These are phyloP conservation scores for Chaetogeoica ovagalla DNA, from an alignment of 2,888 invertebrate genomes.

Conservation along the genomic window DNA sequence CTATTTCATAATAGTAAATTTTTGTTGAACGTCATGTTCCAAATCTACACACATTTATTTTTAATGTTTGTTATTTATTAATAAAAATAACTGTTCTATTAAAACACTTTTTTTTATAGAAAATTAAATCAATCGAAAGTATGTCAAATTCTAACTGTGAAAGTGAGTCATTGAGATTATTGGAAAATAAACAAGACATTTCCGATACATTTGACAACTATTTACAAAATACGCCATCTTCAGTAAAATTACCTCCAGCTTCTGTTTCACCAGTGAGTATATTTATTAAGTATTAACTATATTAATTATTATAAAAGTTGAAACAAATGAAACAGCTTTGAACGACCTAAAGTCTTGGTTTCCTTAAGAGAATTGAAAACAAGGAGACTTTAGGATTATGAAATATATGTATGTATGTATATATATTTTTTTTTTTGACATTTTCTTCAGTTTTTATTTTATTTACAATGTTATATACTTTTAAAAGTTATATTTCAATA, in stretches of 20 bases:
- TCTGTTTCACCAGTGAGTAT: conserved; percentile 30
- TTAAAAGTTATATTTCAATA: not conserved
- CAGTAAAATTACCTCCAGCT: conserved; percentile 18
- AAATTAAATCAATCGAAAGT: conserved; percentile 32
- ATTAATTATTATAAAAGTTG: not conserved
- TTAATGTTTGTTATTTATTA: too few relatives aligned
- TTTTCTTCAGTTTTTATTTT: too few relatives aligned
- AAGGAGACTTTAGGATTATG: too few relatives aligned
- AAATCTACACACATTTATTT: too few relatives aligned
- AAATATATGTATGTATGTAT: too few relatives aligned
- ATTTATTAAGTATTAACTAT: not conserved
- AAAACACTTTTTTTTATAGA: not conserved
- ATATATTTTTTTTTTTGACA: too few relatives aligned
- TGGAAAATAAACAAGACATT: conserved; percentile 30
- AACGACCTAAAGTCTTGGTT: too few relatives aligned
- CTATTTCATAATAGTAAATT: too few relatives aligned
- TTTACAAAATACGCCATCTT: conserved; percentile 30
- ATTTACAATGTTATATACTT: not conserved
- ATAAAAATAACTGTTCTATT: too few relatives aligned
- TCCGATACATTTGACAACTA: conserved; percentile 36
- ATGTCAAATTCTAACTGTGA: conserved; percentile 37
- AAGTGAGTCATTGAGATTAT: conserved; percentile 4
- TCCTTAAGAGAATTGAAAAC: too few relatives aligned
- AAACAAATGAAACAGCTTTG: too few relatives aligned
- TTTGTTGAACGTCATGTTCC: too few relatives aligned